These are phyloP conservation scores for Cantharis lateralis DNA, from an alignment of 2,888 invertebrate species.

Conservation along the genomic window DNA sequence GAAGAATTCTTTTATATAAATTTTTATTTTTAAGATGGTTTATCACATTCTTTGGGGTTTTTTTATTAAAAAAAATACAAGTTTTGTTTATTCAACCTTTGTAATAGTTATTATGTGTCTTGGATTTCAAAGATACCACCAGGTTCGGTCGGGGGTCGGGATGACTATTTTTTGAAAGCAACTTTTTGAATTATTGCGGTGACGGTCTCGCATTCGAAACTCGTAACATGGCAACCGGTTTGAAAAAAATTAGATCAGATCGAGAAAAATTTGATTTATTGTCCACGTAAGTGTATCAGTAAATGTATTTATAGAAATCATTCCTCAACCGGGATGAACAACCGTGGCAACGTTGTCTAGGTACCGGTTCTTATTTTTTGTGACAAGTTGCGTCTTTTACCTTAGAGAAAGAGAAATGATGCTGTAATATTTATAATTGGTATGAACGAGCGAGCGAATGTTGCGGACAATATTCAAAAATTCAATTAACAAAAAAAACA, in stretches of 20 bases:
- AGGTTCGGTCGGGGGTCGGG: background rate
- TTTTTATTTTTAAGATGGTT: background rate
- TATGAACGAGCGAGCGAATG: slow-evolving; percentile 17
- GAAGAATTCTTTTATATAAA: background rate
- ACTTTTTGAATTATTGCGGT: too few species aligned
- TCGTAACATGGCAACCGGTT: background rate
- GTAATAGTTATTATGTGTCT: background rate
- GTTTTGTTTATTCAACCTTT: background rate
- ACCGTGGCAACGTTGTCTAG: slow-evolving; percentile 20
- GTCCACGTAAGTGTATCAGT: background rate
- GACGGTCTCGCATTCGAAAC: background rate
- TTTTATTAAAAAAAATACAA: background rate
- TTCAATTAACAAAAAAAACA: background rate
- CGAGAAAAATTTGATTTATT: background rate
- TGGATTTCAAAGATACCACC: background rate
- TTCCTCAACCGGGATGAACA: slow-evolving; percentile 4
- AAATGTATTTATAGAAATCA: background rate
- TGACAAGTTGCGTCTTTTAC: background rate
- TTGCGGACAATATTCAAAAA: background rate
- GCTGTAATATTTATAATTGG: slow-evolving; percentile 5
- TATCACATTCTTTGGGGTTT: background rate
- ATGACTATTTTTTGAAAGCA: background rate
- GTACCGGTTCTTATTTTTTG: slow-evolving; percentile 26
- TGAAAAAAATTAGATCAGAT: background rate
- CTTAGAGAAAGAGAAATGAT: background rate